Conservation (phyloP, 2,797 vertebrate genomes). For the Galagoides demidoff region DNA sequence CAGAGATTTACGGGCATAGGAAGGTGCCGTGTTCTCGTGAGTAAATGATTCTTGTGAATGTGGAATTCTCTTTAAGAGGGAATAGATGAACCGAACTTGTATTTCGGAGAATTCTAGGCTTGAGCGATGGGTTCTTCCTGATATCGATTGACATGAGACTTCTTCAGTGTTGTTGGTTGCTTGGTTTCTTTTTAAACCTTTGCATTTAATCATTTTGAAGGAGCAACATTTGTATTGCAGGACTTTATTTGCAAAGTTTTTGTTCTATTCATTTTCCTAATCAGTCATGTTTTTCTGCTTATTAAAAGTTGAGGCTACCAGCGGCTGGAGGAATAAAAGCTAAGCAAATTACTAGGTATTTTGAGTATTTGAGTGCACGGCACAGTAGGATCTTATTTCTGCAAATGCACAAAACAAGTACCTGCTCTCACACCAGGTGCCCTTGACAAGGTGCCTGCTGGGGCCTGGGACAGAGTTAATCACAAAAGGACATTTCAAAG, state of each 20-base stretch:
- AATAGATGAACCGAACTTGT: background rate
- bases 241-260: background rate
- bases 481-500: background rate
- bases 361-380: background rate
- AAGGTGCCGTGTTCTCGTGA: background rate
- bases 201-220: background rate
- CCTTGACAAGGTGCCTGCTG: background rate
- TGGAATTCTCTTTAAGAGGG: background rate
- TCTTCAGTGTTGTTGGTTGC: background rate
- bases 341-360: background rate
- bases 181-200: background rate
- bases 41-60: background rate
- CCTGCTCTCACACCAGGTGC: background rate
- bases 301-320: background rate
- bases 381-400: background rate
- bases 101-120: background rate
- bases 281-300: background rate
- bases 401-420: background rate
- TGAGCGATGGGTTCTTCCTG: background rate
- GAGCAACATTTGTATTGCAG: fast-evolving
- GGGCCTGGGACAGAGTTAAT: background rate
- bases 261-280: background rate
- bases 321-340: background rate
- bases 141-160: fast-evolving
- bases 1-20: background rate